Percentiles rank a stretch among this genome's conserved stretches.
Conservation (phyloP, 1,140 invertebrate genomes). For the Lepidurus apus region DNA sequence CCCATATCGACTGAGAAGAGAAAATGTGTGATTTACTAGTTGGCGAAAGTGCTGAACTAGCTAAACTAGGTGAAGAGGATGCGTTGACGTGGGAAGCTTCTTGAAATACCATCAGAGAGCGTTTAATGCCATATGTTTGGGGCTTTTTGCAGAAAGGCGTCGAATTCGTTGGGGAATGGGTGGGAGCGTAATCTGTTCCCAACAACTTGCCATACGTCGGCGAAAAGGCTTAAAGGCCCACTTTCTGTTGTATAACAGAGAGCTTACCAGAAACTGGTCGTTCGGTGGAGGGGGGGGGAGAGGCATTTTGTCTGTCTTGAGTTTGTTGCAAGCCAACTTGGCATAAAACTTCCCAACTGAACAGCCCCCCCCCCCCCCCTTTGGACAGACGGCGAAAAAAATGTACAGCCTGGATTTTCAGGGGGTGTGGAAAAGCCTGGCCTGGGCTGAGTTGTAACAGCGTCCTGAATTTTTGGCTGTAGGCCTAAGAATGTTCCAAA, state of each 20-base stretch:
- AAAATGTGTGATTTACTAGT: too few species aligned
- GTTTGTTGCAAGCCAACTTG: conserved; percentile 7
- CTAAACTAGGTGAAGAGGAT: too few species aligned
- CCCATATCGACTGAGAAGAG: too few species aligned
- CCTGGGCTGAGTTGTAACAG: not conserved
- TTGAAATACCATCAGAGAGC: too few species aligned
- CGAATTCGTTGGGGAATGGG: too few species aligned
- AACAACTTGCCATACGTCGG: not conserved
- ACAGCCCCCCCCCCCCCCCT: not conserved
- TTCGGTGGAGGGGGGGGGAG: not conserved
- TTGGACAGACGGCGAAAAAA: conserved; percentile 11
- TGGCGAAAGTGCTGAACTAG: too few species aligned
- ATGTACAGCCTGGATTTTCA: not conserved
- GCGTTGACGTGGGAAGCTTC: too few species aligned
- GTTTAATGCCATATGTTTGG: too few species aligned
- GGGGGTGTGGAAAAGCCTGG: not conserved
- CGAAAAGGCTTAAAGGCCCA: not conserved
- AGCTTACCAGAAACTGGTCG: not conserved
- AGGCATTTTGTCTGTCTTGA: not conserved
- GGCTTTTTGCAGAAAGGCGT: too few species aligned
- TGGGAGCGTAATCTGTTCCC: too few species aligned
- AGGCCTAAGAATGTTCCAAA: not conserved
- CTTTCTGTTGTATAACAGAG: not conserved
- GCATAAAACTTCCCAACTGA: not conserved
- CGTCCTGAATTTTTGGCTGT: not conserved